These are phyloP conservation scores for Podarcis siculus DNA, from an alignment of 2,797 vertebrate genomes.

Conservation along the genomic window DNA sequence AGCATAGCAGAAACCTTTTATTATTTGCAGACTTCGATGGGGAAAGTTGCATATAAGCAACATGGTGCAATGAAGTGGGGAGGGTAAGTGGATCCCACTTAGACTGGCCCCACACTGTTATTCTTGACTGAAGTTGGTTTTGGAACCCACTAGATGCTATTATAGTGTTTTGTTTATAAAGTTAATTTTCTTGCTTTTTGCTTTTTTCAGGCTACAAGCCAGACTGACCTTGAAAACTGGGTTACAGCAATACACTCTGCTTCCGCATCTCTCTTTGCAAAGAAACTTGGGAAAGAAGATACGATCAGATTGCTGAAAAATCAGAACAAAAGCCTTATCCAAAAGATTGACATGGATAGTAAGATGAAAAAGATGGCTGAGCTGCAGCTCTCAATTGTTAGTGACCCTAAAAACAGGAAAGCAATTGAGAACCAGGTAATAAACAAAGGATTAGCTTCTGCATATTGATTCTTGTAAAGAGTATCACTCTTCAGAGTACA, in stretches of 20 bases:
- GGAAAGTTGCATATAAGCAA: neutral
- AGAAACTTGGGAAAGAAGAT: slow-evolving; percentile 94
- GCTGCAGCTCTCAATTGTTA: slow-evolving; percentile 89
- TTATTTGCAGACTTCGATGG: slow-evolving; percentile 1
- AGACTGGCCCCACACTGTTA: slow-evolving; percentile 8
- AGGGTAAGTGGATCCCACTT: slow-evolving; percentile 2
- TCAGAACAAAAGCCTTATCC: slow-evolving; percentile 87
- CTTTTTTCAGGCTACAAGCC: slow-evolving; percentile 86
- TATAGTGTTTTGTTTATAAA: slow-evolving; percentile 12
- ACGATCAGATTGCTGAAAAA: slow-evolving; percentile 88
- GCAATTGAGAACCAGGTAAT: slow-evolving; percentile 96
- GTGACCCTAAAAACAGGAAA: slow-evolving; percentile 91
- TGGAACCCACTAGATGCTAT: neutral
- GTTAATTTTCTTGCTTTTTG: neutral
- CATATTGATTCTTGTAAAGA: neutral
- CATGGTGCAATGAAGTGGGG: neutral
- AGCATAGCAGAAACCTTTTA: slow-evolving; percentile 16
- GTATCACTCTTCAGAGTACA: slow-evolving; percentile 1
- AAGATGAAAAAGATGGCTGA: slow-evolving; percentile 98
- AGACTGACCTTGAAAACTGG: slow-evolving; percentile 96
- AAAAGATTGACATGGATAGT: slow-evolving; percentile 96
- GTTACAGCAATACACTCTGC: slow-evolving; percentile 94
- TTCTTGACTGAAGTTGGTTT: neutral
- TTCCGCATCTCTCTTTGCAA: slow-evolving; percentile 92
- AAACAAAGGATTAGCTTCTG: fast-evolving